phyloP scores from a whole-genome alignment of 64 coral and sea anemone genomes.

The Catalaphyllia jardinei region DNA sequence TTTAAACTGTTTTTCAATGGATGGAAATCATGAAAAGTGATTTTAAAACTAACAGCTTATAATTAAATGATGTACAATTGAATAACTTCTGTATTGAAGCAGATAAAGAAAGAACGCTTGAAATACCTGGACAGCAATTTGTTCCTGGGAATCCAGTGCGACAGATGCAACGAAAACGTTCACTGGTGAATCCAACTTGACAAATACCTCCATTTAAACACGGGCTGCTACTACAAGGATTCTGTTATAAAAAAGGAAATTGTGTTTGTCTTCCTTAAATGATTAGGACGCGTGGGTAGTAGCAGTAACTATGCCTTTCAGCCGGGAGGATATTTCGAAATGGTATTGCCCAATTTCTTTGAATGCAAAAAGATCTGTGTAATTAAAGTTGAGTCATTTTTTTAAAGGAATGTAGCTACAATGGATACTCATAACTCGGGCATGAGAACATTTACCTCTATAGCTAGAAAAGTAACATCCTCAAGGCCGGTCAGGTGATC shows the following conservation, averaged over 20 bases:
- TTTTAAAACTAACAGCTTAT: too few relatives aligned
- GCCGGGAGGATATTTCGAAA: too few relatives aligned
- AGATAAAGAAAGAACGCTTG: not conserved
- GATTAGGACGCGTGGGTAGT: too few relatives aligned
- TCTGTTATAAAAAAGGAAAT: not conserved
- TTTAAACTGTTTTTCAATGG: too few relatives aligned
- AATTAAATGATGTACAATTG: too few relatives aligned
- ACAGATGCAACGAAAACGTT: conserved; percentile 7
- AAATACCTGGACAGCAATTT: not conserved
- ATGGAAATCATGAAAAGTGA: too few relatives aligned
- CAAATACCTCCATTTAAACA: not conserved
- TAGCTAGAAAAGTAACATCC: not conserved
- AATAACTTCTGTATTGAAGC: too few relatives aligned
- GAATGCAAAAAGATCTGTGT: not conserved
- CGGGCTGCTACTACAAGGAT: not conserved
- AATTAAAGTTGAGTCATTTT: not conserved
- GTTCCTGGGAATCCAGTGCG: not conserved
- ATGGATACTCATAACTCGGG: too few relatives aligned
- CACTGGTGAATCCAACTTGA: conserved; percentile 15
- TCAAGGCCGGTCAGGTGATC: not conserved
- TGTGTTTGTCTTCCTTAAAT: too few relatives aligned
- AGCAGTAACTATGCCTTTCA: too few relatives aligned
- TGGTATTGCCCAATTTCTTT: too few relatives aligned
- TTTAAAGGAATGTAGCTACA: too few relatives aligned
- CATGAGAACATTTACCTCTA: not conserved